A percentile compares a stretch with the other conserved stretches of the same genome.
These are phyloP conservation scores for Micropoecilia bifurca DNA, from an alignment of 2,797 vertebrate species.

Conservation along the genomic window DNA sequence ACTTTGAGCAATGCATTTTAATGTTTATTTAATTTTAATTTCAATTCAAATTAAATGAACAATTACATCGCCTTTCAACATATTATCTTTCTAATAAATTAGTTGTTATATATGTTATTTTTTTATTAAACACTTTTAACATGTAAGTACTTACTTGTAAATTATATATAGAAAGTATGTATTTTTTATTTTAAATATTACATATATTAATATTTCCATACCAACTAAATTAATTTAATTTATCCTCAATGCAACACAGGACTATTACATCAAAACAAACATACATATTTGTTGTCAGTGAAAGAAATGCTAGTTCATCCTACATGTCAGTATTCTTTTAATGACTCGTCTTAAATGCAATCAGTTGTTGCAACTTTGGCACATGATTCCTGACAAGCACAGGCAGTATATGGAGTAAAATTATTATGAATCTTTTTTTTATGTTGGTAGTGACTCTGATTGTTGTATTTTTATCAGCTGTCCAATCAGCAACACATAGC, in stretches of 20 bases:
- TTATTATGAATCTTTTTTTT: background rate
- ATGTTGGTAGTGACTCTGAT: conserved; percentile 2
- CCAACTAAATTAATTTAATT: background rate
- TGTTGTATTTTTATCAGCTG: conserved; percentile 7
- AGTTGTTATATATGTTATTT: background rate
- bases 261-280: background rate
- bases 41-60: background rate
- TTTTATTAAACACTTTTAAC: background rate
- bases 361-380: background rate
- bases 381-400: background rate
- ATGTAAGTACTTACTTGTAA: background rate
- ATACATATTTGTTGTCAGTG: background rate
- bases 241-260: background rate
- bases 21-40: background rate
- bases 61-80: background rate
- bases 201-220: background rate
- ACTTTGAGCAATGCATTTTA: background rate
- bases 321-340: background rate
- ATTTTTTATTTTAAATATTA: background rate
- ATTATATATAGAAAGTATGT: background rate
- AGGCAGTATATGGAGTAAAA: background rate
- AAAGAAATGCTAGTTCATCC: background rate
- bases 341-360: background rate
- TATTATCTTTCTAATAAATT: background rate
- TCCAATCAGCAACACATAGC: background rate